phyloP scores from a whole-genome alignment of 2,797 vertebrate genomes.

The Phrynocephalus vlangalii region DNA sequence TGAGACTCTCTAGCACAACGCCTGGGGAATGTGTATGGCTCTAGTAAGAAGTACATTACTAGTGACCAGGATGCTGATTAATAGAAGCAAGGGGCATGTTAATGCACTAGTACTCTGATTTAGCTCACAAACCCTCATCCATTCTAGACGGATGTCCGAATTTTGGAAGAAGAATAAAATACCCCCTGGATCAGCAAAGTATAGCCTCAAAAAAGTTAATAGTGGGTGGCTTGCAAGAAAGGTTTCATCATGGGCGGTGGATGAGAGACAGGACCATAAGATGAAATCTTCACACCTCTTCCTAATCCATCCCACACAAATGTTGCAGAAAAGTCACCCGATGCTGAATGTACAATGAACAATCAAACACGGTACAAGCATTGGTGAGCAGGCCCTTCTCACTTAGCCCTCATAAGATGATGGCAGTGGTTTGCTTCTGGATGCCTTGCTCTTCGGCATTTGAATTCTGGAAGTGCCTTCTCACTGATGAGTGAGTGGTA shows the following conservation, averaged over 20 bases:
- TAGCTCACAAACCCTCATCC: neutral
- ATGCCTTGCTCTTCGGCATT: neutral
- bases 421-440: neutral
- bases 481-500: too few relatives aligned
- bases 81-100: neutral
- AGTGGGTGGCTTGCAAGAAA: neutral
- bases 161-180: neutral
- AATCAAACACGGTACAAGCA: neutral
- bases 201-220: neutral
- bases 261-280: neutral
- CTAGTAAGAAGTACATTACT: neutral
- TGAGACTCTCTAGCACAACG: neutral
- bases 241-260: neutral
- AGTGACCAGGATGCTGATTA: neutral
- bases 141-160: neutral
- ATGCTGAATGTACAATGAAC: neutral
- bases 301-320: neutral
- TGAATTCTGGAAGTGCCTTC: neutral
- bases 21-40: neutral
- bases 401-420: neutral
- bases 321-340: neutral
- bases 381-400: neutral
- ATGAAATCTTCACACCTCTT: neutral
- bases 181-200: too few relatives aligned
- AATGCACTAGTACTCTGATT: neutral